Evolutionary conservation across 2,888 invertebrate genomes (phyloP).

Genomic region (Mythimna ferrago): DNA sequence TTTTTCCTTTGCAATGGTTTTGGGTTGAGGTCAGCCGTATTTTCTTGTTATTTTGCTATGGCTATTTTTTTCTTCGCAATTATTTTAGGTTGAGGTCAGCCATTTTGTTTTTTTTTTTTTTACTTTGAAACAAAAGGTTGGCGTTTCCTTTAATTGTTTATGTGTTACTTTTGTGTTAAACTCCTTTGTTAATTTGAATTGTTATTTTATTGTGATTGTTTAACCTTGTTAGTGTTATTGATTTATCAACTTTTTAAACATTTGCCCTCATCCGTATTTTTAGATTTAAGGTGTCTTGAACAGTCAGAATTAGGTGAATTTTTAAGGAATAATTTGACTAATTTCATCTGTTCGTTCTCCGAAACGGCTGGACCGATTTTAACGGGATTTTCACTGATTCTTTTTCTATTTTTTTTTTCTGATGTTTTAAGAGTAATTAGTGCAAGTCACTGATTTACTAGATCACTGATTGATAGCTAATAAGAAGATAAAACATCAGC

Average conservation of each 20-base stretch:
- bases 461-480: too few species aligned
- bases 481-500: too few species aligned
- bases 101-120: constrained; percentile 32
- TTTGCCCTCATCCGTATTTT: neutral
- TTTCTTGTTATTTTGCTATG: constrained; percentile 22
- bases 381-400: too few species aligned
- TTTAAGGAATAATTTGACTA: too few species aligned
- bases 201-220: constrained; percentile 7
- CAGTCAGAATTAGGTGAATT: too few species aligned
- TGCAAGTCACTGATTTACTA: too few species aligned
- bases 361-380: too few species aligned
- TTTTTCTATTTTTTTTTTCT: too few species aligned
- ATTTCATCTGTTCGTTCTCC: too few species aligned
- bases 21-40: constrained; percentile 25
- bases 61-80: constrained; percentile 32
- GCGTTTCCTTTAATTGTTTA: constrained; percentile 33
- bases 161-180: constrained; percentile 7
- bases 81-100: constrained; percentile 26
- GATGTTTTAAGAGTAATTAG: too few species aligned
- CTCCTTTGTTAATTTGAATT: constrained; percentile 18
- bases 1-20: constrained; percentile 35
- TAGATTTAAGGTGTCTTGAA: neutral
- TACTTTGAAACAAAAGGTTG: constrained; percentile 23
- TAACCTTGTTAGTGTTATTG: neutral
- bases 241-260: neutral